Base-by-base conservation (phyloP, 2,113 vertebrate species). In the Micromys minutus region DNA sequence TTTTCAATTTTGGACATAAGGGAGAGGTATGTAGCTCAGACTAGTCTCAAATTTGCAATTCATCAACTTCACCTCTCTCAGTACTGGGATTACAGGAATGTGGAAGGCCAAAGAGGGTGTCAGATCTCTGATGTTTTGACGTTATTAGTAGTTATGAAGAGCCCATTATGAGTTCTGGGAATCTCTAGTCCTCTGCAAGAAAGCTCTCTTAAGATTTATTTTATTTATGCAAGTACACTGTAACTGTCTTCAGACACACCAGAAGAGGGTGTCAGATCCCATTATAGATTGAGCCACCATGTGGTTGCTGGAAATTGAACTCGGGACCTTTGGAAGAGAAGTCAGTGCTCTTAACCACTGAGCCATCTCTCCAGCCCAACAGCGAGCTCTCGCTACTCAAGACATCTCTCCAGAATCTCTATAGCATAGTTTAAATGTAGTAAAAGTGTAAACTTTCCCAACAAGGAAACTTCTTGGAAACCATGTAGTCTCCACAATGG, bases 401-500 rank as follows among this genome's bases (percentile, higher is more conserved):
- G 80, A 42, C 80, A 6, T 42, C n/a, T 29, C 26, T 61, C 16
- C 39, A 84, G 57, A 42, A 7, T 61, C 55, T 83, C 80, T 61
- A 17, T 61, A 55, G 24, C 10, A 83, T 29, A 61, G 24, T 42
- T 83, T 16, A 61, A 83, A 42, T 61, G 55, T 42, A 83, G 61
- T 10, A 83, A 42, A 42, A n/a, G 7, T 83, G 24, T 67, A 42
- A 45, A 85, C 77, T 72, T 63, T 26, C 76, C 87, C 67, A 52
- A 47, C 1, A 15, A 81, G 84, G 84, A 16, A 67, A 67, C 59
- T 31, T 94, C 94, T 89, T 91, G 85, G 76, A 81, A 71, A 88
- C 81, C 5, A 7, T 72, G 90, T 47, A 92, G 80, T 72, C 77
- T 92, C 88, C 24, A 4, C 22, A 90, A 92, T 65, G 63, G 89